Conservation (phyloP, 2,888 invertebrate genomes). For the Drosophila anomalipes region DNA sequence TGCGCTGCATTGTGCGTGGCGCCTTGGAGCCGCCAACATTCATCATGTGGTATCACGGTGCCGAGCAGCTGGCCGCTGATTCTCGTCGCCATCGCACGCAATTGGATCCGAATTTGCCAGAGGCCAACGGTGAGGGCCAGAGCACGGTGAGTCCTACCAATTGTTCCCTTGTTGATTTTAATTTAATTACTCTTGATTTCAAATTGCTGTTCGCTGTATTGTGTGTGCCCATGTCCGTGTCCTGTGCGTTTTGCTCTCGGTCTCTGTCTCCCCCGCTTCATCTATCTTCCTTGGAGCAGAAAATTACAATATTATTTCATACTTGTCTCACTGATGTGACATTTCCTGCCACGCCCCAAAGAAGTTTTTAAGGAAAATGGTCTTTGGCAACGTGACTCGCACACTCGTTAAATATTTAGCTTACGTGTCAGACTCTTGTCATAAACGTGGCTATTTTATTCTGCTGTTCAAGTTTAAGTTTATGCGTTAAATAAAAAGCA, state of each 20-base stretch:
- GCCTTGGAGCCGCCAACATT: slow-evolving; percentile 96
- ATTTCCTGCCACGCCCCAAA: slow-evolving; percentile 27
- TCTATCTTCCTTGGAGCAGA: slow-evolving; percentile 21
- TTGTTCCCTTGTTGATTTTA: slow-evolving; percentile 76
- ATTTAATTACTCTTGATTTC: slow-evolving; percentile 79
- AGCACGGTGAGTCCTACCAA: slow-evolving; percentile 83
- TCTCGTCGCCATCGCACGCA: slow-evolving; percentile 84
- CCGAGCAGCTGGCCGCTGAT: slow-evolving; percentile 84
- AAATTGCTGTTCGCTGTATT: slow-evolving; percentile 43
- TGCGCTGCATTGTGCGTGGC: slow-evolving; percentile 95
- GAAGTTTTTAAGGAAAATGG: slow-evolving; percentile 22
- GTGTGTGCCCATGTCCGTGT: slow-evolving; percentile 12
- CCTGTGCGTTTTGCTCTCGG: neutral
- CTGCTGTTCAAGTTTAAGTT: neutral
- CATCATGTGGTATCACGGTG: slow-evolving; percentile 95
- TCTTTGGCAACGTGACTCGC: slow-evolving; percentile 39
- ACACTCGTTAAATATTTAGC: slow-evolving; percentile 44
- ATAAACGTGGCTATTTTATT: slow-evolving; percentile 15
- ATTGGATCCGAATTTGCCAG: slow-evolving; percentile 84
- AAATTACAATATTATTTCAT: slow-evolving; percentile 66
- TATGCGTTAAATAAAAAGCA: slow-evolving; percentile 1
- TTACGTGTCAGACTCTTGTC: slow-evolving; percentile 30
- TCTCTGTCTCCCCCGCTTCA: neutral
- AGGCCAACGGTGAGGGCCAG: slow-evolving; percentile 82
- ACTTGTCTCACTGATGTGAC: slow-evolving; percentile 58